Evolutionary conservation across 2,113 vertebrate species (phyloP).

Genomic region (Misgurnus anguillicaudatus): DNA sequence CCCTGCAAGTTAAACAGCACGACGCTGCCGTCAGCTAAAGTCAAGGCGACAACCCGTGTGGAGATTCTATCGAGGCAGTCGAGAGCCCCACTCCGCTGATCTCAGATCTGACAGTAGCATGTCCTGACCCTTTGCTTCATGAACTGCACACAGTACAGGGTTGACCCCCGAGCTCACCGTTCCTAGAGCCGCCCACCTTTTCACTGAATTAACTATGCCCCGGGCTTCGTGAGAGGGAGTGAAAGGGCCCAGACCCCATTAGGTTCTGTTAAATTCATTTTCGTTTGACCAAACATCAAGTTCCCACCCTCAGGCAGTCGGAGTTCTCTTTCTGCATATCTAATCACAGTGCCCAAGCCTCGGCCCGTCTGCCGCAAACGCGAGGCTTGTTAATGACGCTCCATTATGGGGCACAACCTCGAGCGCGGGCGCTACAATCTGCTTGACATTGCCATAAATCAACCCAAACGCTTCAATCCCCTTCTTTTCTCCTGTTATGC

Average conservation of each 20-base stretch:
- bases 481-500: constrained; percentile 56
- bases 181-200: constrained; percentile 11
- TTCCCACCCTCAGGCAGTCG: constrained; percentile 50
- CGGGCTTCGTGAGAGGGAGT: constrained; percentile 9
- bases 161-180: constrained; percentile 12
- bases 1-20: constrained; percentile 32
- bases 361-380: constrained; percentile 50
- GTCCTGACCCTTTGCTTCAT: not conserved
- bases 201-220: constrained; percentile 2
- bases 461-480: constrained; percentile 40
- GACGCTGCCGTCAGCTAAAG: constrained; percentile 16
- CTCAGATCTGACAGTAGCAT: constrained; percentile 13
- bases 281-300: constrained; percentile 65
- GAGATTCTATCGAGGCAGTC: not conserved
- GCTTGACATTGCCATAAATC: constrained; percentile 61
- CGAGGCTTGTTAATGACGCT: constrained; percentile 59
- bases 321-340: constrained; percentile 57
- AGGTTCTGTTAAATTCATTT: constrained; percentile 68
- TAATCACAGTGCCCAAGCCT: constrained; percentile 52
- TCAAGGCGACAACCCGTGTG: constrained; percentile 16
- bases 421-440: constrained; percentile 64
- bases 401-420: constrained; percentile 62
- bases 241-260: constrained; percentile 60
- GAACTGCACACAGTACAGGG: not conserved
- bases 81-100: constrained; percentile 15